Percentiles rank a stretch among this genome's conserved stretches.
These are phyloP conservation scores for Lasioglossum pauxillum DNA, from an alignment of 2,888 invertebrate genomes.

Conservation along the genomic window DNA sequence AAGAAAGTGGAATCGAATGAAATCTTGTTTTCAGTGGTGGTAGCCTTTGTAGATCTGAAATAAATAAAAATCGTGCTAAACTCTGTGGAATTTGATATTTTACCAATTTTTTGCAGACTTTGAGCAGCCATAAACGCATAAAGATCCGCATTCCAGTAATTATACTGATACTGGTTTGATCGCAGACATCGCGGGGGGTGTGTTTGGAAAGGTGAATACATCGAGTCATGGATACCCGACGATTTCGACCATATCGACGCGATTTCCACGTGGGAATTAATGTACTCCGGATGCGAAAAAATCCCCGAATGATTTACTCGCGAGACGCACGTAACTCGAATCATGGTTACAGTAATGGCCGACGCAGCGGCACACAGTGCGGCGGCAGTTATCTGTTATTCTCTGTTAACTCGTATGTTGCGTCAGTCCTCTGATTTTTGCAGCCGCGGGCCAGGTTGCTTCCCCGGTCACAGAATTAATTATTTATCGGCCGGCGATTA, in stretches of 20 bases:
- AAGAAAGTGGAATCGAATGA: no score
- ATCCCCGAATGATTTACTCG: constrained; percentile 37
- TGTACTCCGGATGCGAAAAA: constrained; percentile 2
- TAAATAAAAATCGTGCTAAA: no score
- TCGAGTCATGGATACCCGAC: neutral
- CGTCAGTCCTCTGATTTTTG: constrained; percentile 43
- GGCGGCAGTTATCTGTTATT: constrained; percentile 48
- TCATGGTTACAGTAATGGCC: constrained; percentile 5
- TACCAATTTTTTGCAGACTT: no score
- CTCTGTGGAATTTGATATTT: no score
- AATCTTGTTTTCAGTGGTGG: no score
- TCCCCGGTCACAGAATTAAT: constrained; percentile 54
- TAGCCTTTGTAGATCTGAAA: no score
- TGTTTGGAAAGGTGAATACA: neutral
- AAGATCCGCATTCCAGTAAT: neutral
- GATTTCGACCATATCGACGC: constrained; percentile 5
- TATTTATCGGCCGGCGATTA: constrained; percentile 68
- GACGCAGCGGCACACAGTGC: neutral
- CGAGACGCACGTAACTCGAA: constrained; percentile 26
- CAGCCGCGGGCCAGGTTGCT: constrained; percentile 11
- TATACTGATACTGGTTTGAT: neutral
- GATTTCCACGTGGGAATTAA: constrained; percentile 35
- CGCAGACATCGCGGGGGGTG: neutral
- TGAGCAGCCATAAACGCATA: no score
- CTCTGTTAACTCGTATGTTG: constrained; percentile 42